These are phyloP conservation scores for Amphilophus citrinellus DNA, from an alignment of 2,113 vertebrate species.

Conservation along the genomic window DNA sequence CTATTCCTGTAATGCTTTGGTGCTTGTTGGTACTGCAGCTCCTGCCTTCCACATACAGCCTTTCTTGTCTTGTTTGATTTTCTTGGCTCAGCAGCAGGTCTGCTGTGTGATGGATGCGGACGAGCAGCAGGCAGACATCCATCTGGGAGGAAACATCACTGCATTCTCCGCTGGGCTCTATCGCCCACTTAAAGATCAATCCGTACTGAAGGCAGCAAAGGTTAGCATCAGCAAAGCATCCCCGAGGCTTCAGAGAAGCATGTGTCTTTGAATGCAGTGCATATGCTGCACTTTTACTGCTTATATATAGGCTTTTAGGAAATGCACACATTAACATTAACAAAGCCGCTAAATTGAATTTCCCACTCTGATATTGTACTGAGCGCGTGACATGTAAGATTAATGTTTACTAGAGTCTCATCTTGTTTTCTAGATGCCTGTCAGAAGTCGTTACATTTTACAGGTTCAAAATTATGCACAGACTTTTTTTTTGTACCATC, in stretches of 20 bases:
- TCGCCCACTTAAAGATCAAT: constrained; percentile 60
- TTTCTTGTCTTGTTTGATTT: not conserved
- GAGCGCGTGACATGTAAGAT: not conserved
- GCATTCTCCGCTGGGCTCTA: constrained; percentile 37
- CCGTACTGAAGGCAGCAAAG: constrained; percentile 48
- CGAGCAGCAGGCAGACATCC: constrained; percentile 68
- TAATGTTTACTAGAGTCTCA: not conserved
- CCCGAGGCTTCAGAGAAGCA: not conserved
- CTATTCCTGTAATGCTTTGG: not conserved
- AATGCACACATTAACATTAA: not conserved
- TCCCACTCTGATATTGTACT: not conserved
- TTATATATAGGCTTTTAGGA: not conserved
- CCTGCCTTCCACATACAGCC: not conserved
- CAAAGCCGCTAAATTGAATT: not conserved
- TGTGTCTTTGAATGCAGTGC: not conserved
- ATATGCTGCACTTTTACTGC: constrained; percentile 19
- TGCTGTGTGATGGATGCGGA: constrained; percentile 35
- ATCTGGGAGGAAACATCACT: constrained; percentile 41
- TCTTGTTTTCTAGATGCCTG: not conserved
- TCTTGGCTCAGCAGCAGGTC: constrained; percentile 35
- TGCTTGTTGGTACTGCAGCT: not conserved
- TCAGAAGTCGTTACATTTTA: not conserved
- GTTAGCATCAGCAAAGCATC: constrained; percentile 33
- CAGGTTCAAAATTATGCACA: not conserved
- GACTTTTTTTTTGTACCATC: not conserved